These are phyloP conservation scores for Polyploca ridens DNA, from an alignment of 2,888 invertebrate species.

Conservation along the genomic window DNA sequence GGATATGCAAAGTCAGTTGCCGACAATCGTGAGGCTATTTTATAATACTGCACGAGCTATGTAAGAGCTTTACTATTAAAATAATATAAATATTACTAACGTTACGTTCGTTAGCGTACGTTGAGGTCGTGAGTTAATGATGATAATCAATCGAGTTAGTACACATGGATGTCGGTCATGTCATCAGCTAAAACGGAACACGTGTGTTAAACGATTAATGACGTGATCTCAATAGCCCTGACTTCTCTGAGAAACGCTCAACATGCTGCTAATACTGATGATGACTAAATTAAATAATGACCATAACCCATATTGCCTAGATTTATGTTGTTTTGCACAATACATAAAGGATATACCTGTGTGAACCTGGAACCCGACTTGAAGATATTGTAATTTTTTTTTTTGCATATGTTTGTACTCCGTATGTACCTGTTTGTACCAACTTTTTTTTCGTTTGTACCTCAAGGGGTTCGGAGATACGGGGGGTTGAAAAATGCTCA, in stretches of 20 bases:
- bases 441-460: no score
- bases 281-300: constrained; percentile 12
- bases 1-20: constrained; percentile 5
- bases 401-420: no score
- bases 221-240: constrained; percentile 26
- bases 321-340: background rate
- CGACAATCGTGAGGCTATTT: background rate
- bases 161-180: constrained; percentile 19
- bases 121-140: constrained; percentile 16
- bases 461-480: no score
- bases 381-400: no score
- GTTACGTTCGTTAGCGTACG: background rate
- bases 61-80: background rate
- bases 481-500: no score
- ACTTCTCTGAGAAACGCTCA: constrained; percentile 20
- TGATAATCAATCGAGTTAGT: constrained; percentile 18
- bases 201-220: constrained; percentile 35
- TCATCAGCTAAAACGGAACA: constrained; percentile 34
- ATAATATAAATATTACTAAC: no score
- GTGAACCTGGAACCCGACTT: no score
- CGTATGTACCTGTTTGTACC: no score
- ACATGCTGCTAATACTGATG: constrained; percentile 3
- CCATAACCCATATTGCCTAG: background rate
- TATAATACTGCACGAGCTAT: background rate
- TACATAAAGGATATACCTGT: background rate